Conservation (phyloP, 2,797 vertebrate species). For the Hyperoplus immaculatus region DNA sequence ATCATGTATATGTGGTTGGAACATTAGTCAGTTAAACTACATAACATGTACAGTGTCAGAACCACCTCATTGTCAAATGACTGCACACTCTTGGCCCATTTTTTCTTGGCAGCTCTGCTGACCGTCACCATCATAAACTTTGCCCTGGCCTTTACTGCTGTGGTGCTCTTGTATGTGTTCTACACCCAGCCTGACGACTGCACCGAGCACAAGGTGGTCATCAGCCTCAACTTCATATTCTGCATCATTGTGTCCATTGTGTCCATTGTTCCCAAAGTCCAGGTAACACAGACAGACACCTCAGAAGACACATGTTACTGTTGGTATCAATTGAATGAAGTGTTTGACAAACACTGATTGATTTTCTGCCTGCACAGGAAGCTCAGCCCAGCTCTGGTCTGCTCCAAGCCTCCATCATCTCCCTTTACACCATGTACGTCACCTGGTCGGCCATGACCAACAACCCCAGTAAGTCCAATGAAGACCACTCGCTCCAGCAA, state of each 20-base stretch:
- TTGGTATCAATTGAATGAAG: not conserved
- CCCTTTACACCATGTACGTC: constrained; percentile 92
- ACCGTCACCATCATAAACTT: constrained; percentile 87
- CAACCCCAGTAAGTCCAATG: constrained; percentile 88
- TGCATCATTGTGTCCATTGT: constrained; percentile 88
- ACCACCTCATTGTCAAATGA: not conserved
- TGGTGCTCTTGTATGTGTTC: constrained; percentile 88
- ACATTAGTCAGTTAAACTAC: not conserved
- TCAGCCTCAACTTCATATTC: constrained; percentile 93
- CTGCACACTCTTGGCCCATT: not conserved
- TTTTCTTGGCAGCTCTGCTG: constrained; percentile 86
- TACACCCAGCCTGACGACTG: constrained; percentile 89
- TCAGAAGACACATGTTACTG: accelerated
- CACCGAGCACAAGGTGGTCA: constrained; percentile 89
- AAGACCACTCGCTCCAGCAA: not conserved
- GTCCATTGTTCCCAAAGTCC: constrained; percentile 92
- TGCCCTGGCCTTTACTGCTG: constrained; percentile 70
- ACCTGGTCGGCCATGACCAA: constrained; percentile 94
- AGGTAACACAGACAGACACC: constrained; percentile 81
- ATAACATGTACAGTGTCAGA: not conserved
- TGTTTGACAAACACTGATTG: not conserved
- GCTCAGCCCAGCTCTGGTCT: constrained; percentile 93
- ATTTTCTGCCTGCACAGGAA: constrained; percentile 79
- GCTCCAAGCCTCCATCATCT: constrained; percentile 92
- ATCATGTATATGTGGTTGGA: not conserved